Evolutionary conservation across 1,140 invertebrate species (phyloP).

Genomic region (Octopus sinensis): DNA sequence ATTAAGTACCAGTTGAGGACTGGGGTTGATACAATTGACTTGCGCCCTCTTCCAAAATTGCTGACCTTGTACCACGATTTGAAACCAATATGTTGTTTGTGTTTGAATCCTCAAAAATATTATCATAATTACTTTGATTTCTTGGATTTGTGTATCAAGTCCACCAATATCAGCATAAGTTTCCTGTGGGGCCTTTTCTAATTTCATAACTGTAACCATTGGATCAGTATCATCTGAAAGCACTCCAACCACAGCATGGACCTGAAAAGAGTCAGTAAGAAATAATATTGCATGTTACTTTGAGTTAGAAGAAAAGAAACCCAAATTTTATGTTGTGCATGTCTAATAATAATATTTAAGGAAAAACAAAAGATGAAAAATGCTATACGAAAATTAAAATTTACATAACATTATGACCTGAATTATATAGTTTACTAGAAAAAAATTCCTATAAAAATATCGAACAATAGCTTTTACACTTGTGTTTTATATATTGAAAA

Average conservation of each 20-base stretch:
- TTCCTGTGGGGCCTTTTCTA: constrained; percentile 99
- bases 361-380: neutral
- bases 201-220: constrained; percentile 99
- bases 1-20: too few species aligned
- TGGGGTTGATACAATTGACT: too few species aligned
- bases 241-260: constrained; percentile 97
- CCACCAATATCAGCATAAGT: constrained; percentile 99
- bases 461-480: too few species aligned
- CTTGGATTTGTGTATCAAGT: constrained; percentile 98
- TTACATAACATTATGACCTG: too few species aligned
- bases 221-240: constrained; percentile 99
- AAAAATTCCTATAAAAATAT: too few species aligned
- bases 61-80: too few species aligned
- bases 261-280: constrained; percentile 50
- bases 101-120: too few species aligned
- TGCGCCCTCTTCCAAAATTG: too few species aligned
- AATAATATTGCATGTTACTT: neutral
- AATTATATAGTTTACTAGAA: too few species aligned
- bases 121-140: constrained; percentile 74
- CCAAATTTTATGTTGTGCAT: neutral
- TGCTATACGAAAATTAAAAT: neutral
- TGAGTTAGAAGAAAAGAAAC: neutral
- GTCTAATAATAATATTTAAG: neutral
- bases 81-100: too few species aligned
- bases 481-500: too few species aligned